Percentiles rank a stretch among this genome's conserved stretches.
Evolutionary conservation across 2,888 invertebrate genomes (phyloP).

Genomic region (Xanthia togata): DNA sequence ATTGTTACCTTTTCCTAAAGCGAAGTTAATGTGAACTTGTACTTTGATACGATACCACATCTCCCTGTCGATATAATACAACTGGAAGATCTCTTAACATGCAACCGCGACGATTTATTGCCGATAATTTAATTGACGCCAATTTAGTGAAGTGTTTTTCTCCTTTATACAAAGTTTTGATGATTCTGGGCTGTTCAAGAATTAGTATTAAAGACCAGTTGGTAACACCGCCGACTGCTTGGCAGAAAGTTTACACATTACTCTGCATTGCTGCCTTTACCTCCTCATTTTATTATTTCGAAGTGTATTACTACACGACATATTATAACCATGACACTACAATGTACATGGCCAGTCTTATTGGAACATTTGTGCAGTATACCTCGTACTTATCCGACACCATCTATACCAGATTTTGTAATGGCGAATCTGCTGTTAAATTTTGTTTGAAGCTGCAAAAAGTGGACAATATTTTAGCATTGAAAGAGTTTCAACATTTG

Average conservation of each 20-base stretch:
- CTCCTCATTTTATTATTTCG: slow-evolving; percentile 55
- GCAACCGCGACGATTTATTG: neutral
- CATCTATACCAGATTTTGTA: slow-evolving; percentile 62
- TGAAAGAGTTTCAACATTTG: slow-evolving; percentile 55
- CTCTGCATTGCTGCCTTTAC: slow-evolving; percentile 61
- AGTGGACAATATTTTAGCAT: slow-evolving; percentile 64
- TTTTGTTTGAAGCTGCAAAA: slow-evolving; percentile 60
- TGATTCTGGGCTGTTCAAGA: slow-evolving; percentile 64
- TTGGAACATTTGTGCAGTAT: slow-evolving; percentile 55
- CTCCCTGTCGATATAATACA: neutral
- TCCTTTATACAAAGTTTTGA: slow-evolving; percentile 62
- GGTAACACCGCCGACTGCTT: slow-evolving; percentile 47
- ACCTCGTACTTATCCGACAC: slow-evolving; percentile 61
- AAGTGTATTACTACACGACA: slow-evolving; percentile 54
- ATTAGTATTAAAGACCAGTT: slow-evolving; percentile 63
- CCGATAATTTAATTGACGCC: slow-evolving; percentile 15
- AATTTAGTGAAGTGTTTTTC: slow-evolving; percentile 67
- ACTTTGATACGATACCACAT: slow-evolving; percentile 13
- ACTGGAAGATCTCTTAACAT: neutral
- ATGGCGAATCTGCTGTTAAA: slow-evolving; percentile 27
- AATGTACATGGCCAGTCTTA: slow-evolving; percentile 45
- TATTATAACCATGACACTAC: slow-evolving; percentile 50
- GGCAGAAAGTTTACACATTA: slow-evolving; percentile 67
- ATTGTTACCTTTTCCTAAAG: slow-evolving; percentile 4
- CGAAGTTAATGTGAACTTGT: slow-evolving; percentile 3